Evolutionary conservation across 2,113 vertebrate species (phyloP), one percentile per base, ranked within the genome.

Genomic region (Zapornia atra): DNA sequence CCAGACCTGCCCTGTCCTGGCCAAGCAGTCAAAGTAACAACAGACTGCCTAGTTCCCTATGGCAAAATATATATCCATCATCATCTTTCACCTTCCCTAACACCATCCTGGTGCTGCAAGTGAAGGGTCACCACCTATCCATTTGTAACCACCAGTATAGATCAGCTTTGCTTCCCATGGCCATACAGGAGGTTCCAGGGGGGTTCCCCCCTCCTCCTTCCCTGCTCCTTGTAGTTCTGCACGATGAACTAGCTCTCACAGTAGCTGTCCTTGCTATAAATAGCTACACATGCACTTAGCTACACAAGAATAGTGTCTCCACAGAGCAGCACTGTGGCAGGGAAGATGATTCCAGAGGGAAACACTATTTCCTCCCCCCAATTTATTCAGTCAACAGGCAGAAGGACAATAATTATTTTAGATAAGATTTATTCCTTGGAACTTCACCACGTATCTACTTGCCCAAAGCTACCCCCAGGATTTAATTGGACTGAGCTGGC

Each of bases 401-500:
- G 88, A 86, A 84, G 72, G 85, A 81, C 77, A 90, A 22, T 72
- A 88, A 92, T 84, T 77, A 92, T 81, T 82, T 86, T 36, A 71
- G 85, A 77, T 57, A 78, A 26, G 11, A 93, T 71, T 92, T 75
- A 90, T 68, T 60, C 69, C 87, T 50, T 93, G 90, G 79, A 92
- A 68, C 20, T 72, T 73, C 40, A 15, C 77, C 78, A 72, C 82
- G 24, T 44, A 54, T 75, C 33, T 80, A 33, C 90, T 79, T 95
- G 87, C 94, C 91, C 79, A 95, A 72, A 95, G 82, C 91, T 88
- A 14, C 89, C 86, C 93, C 10, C 77, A 96, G 94, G 93, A 91
- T 87, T 96, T 96, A 95, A 96, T 86, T 97, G 94, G 81, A 56
- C 83, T 28, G 85, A 88, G 90, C 53, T 81, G 93, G 90, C 90